Evolutionary conservation across 2,888 invertebrate genomes (phyloP).

Genomic region (Listrodromus nycthemerus): DNA sequence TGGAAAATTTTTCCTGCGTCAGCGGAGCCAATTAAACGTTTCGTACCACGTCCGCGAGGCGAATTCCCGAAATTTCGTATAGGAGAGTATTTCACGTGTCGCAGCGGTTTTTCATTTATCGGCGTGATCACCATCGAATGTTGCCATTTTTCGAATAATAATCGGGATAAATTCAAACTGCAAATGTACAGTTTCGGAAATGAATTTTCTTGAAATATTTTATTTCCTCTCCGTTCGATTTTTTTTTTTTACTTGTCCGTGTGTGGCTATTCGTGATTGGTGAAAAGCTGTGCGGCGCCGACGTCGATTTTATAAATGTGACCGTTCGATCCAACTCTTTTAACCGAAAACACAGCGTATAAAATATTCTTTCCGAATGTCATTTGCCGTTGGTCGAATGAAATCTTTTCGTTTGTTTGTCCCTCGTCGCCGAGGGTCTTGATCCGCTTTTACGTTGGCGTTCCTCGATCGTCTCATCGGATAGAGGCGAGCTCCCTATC

Average conservation of each 20-base stretch:
- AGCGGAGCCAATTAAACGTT: background rate
- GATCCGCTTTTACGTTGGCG: conserved; percentile 31
- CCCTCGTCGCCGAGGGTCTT: conserved; percentile 1
- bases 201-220: background rate
- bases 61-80: too few species aligned
- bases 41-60: too few species aligned
- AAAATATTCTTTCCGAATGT: conserved; percentile 15
- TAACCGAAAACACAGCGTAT: background rate
- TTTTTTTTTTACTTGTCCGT: background rate
- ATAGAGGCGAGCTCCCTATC: conserved; percentile 28
- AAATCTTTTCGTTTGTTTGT: conserved; percentile 26
- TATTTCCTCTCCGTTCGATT: background rate
- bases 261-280: background rate
- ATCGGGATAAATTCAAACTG: too few species aligned
- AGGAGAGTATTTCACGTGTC: too few species aligned
- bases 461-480: conserved; percentile 29
- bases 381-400: conserved; percentile 1
- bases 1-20: conserved; percentile 4
- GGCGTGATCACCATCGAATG: too few species aligned
- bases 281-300: background rate
- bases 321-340: background rate
- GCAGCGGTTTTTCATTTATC: too few species aligned
- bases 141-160: too few species aligned
- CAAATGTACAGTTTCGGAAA: too few species aligned
- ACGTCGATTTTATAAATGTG: background rate